phyloP scores from a whole-genome alignment of 2,797 vertebrate species.

The Hippopotamyrus pictus region DNA sequence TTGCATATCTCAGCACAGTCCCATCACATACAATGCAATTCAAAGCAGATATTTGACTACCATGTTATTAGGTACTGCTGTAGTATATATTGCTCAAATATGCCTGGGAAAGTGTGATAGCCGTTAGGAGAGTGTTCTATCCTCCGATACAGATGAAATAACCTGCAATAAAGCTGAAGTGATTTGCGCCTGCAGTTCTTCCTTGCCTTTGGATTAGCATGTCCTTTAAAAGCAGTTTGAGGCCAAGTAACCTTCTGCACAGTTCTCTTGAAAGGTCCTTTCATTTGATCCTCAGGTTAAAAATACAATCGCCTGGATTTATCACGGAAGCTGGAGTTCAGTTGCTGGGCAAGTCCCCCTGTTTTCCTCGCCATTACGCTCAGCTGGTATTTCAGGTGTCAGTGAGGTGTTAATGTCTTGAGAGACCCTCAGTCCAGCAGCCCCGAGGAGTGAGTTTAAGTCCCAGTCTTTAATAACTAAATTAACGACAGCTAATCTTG shows the following conservation, averaged over 20 bases:
- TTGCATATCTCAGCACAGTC: not conserved
- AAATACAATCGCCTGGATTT: not conserved
- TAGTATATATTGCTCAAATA: constrained; percentile 2
- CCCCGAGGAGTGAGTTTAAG: not conserved
- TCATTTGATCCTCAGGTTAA: not conserved
- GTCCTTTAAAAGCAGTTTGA: not conserved
- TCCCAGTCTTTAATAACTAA: not conserved
- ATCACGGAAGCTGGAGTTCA: not conserved
- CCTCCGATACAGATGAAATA: not conserved
- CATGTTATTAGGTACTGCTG: not conserved
- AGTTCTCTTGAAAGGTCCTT: not conserved
- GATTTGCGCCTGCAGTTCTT: not conserved
- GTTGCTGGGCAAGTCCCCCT: too few species aligned
- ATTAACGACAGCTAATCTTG: not conserved
- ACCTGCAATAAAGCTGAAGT: constrained; percentile 18
- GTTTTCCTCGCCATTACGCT: not conserved
- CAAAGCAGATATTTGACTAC: not conserved
- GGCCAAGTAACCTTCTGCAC: not conserved
- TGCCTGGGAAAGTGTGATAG: not conserved
- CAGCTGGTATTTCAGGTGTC: not conserved
- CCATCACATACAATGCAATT: not conserved
- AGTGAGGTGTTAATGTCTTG: not conserved
- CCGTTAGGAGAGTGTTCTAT: constrained; percentile 3
- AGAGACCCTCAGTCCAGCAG: not conserved
- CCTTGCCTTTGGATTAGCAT: not conserved